Percentiles rank a stretch among this genome's conserved stretches.
Conservation (phyloP, 2,888 invertebrate genomes). For the Phalangium opilio region DNA sequence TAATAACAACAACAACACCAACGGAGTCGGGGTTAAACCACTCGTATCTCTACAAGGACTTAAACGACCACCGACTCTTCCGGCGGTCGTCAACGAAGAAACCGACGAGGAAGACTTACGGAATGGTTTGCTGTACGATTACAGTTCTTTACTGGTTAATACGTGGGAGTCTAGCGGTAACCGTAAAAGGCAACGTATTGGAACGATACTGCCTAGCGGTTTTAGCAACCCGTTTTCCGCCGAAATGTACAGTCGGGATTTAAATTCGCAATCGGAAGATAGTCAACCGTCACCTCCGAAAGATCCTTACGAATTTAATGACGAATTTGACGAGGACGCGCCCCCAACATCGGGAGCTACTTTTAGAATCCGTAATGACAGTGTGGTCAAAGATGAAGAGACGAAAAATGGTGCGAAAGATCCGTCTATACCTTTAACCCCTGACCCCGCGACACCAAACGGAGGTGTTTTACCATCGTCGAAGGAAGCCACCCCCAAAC, state of each 20-base stretch:
- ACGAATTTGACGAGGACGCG: slow-evolving; percentile 33
- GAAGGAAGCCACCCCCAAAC: slow-evolving; percentile 13
- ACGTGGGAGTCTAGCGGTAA: too few species aligned
- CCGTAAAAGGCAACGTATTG: too few species aligned
- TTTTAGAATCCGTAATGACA: not conserved
- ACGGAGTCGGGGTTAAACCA: slow-evolving; percentile 8
- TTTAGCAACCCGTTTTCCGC: too few species aligned
- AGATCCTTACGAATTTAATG: slow-evolving; percentile 58
- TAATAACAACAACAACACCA: not conserved
- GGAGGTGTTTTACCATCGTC: too few species aligned
- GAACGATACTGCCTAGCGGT: too few species aligned
- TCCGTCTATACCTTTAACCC: slow-evolving; percentile 12
- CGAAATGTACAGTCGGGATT: too few species aligned
- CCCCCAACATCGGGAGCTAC: slow-evolving; percentile 10
- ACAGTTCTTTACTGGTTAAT: too few species aligned
- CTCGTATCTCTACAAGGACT: slow-evolving; percentile 29
- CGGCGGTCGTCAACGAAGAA: slow-evolving; percentile 58
- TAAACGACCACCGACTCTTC: slow-evolving; percentile 56
- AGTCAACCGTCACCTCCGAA: slow-evolving; percentile 20
- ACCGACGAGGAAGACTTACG: slow-evolving; percentile 57
- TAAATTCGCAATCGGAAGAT: slow-evolving; percentile 12
- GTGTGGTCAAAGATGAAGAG: slow-evolving; percentile 6
- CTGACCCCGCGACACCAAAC: slow-evolving; percentile 5
- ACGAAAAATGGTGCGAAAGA: slow-evolving; percentile 14
- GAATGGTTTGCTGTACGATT: slow-evolving; percentile 72